Conservation (phyloP, 2,888 invertebrate genomes). For the Nasonovia ribisnigri region DNA sequence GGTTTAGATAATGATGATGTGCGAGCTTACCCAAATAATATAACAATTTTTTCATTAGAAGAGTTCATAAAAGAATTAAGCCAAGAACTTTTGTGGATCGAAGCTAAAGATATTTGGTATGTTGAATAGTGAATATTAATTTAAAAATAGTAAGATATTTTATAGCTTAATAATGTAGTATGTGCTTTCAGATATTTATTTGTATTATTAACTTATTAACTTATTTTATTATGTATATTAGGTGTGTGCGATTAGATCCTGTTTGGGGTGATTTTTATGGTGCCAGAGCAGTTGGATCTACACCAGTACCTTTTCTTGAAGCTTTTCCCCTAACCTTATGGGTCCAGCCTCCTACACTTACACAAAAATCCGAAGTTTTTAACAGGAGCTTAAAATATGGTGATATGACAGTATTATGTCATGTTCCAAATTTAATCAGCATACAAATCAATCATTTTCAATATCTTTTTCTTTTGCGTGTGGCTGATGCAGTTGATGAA, state of each 20-base stretch:
- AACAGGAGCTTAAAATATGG: slow-evolving; percentile 61
- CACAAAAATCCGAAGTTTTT: slow-evolving; percentile 36
- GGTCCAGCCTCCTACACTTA: slow-evolving; percentile 72
- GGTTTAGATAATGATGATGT: slow-evolving; percentile 72
- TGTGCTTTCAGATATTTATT: neutral
- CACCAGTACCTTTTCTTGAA: slow-evolving; percentile 84
- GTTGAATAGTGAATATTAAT: slow-evolving; percentile 12
- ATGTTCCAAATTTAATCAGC: slow-evolving; percentile 86
- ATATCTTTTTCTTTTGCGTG: slow-evolving; percentile 86
- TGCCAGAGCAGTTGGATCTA: slow-evolving; percentile 81
- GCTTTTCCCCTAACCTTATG: slow-evolving; percentile 90
- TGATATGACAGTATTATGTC: slow-evolving; percentile 84
- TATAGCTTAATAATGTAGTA: neutral
- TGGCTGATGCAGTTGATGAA: slow-evolving; percentile 85
- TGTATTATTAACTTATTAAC: neutral
- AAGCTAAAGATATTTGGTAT: slow-evolving; percentile 85
- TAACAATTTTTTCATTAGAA: slow-evolving; percentile 72
- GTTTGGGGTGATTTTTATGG: slow-evolving; percentile 94
- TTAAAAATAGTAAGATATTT: neutral
- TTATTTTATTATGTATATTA: slow-evolving; percentile 58
- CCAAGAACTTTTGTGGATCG: slow-evolving; percentile 80
- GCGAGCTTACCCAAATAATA: slow-evolving; percentile 70
- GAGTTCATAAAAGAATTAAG: slow-evolving; percentile 73
- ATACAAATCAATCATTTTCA: slow-evolving; percentile 95
- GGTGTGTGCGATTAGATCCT: slow-evolving; percentile 87